A percentile compares a stretch with the other conserved stretches of the same genome.
phyloP scores from a whole-genome alignment of 2,113 vertebrate genomes.

The Leptobrachium leishanense region DNA sequence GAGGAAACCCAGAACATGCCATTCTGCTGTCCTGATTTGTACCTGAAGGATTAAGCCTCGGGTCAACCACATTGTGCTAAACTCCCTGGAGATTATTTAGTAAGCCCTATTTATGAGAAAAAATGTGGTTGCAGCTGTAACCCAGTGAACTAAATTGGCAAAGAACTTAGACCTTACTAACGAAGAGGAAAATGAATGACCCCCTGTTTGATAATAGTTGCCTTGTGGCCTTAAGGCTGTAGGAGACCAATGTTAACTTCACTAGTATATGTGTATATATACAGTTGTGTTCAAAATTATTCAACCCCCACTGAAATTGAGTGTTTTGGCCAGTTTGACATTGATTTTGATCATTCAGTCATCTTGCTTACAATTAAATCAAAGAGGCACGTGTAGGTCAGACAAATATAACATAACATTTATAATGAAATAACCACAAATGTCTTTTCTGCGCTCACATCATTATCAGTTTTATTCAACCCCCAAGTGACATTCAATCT shows the following conservation, averaged over 20 bases:
- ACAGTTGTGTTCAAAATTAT: too few species aligned
- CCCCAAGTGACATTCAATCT: too few species aligned
- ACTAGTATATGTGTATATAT: background rate
- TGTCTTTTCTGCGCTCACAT: too few species aligned
- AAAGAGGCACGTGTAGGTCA: too few species aligned
- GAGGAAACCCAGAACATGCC: constrained; percentile 28
- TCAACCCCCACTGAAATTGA: too few species aligned
- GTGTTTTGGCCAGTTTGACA: too few species aligned
- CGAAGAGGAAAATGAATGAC: background rate
- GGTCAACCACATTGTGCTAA: constrained; percentile 18
- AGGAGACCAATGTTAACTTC: background rate
- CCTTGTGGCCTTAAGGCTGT: background rate
- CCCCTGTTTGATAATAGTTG: background rate
- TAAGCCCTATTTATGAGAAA: background rate
- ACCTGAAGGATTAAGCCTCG: constrained; percentile 17
- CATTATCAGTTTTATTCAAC: too few species aligned
- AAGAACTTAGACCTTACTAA: background rate
- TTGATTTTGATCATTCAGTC: too few species aligned
- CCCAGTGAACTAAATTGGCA: background rate
- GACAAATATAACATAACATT: too few species aligned
- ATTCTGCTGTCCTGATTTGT: constrained; percentile 20
- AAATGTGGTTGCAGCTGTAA: background rate
- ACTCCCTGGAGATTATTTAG: constrained; percentile 5
- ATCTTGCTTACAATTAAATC: too few species aligned
- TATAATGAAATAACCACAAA: too few species aligned